Evolutionary conservation across 2,113 vertebrate species (phyloP).

Genomic region (Cromileptes altivelis): DNA sequence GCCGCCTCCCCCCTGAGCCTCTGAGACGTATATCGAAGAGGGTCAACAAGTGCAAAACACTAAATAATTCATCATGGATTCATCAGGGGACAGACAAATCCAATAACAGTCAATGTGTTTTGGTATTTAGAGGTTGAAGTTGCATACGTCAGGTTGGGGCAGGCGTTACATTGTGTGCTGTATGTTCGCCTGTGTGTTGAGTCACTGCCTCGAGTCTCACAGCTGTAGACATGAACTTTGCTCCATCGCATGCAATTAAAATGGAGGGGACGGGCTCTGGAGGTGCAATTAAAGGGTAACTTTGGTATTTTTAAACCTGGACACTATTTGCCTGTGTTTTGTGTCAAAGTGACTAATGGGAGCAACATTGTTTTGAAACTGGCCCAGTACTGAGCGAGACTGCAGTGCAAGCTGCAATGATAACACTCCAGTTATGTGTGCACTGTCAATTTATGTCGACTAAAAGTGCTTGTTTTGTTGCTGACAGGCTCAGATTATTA

Average conservation of each 20-base stretch:
- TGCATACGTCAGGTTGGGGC: constrained; percentile 2
- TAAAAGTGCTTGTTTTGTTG: too few species aligned
- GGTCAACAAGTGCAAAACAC: constrained; percentile 54
- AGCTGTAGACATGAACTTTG: constrained; percentile 18
- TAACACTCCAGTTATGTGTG: too few species aligned
- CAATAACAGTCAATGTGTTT: constrained; percentile 60
- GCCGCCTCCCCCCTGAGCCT: background rate
- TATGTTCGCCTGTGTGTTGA: background rate
- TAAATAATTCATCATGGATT: constrained; percentile 63
- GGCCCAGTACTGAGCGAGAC: too few species aligned
- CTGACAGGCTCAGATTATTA: too few species aligned
- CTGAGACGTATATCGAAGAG: background rate
- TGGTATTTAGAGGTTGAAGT: constrained; percentile 45
- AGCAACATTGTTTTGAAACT: too few species aligned
- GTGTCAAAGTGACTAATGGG: too few species aligned
- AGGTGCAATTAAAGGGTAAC: background rate
- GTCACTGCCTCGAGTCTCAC: constrained; percentile 11
- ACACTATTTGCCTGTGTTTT: too few species aligned
- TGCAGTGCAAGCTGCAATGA: too few species aligned
- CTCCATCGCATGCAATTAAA: background rate
- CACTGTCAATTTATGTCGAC: too few species aligned
- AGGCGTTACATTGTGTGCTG: background rate
- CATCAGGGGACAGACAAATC: constrained; percentile 23
- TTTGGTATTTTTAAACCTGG: too few species aligned
- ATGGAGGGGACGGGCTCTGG: background rate